These are phyloP conservation scores for Redunca redunca DNA, from an alignment of 2,113 vertebrate species.

Conservation along the genomic window DNA sequence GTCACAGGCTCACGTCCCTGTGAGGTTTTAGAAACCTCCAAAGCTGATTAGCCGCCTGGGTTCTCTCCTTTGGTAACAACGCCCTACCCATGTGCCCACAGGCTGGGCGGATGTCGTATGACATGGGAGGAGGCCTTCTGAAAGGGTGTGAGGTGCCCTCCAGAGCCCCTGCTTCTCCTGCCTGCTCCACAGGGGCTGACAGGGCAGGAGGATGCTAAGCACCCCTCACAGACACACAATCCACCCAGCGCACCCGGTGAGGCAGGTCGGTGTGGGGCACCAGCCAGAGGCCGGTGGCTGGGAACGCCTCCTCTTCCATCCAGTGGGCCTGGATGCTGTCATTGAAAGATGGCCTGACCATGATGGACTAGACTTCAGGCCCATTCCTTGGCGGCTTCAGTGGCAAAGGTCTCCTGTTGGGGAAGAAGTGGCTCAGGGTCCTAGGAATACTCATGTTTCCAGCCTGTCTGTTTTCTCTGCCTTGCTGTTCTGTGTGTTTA, in stretches of 20 bases:
- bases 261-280: neutral
- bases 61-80: neutral
- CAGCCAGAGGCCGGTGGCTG: neutral
- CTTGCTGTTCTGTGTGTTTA: neutral
- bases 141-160: neutral
- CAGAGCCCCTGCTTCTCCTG: neutral
- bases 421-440: neutral
- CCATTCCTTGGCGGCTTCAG: neutral
- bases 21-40: neutral
- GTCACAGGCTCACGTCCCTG: constrained; percentile 8
- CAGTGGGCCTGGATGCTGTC: neutral
- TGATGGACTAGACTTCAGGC: neutral
- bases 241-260: neutral
- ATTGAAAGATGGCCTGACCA: neutral
- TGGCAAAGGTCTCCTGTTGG: neutral
- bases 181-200: neutral
- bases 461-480: neutral
- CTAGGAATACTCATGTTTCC: neutral
- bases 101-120: neutral
- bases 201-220: neutral
- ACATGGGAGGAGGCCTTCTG: neutral
- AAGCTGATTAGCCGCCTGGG: neutral
- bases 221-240: neutral
- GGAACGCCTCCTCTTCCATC: neutral
- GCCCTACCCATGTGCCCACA: neutral